Evolutionary conservation across 2,888 invertebrate species (phyloP).

Genomic region (Macrosoma leucophasiata): DNA sequence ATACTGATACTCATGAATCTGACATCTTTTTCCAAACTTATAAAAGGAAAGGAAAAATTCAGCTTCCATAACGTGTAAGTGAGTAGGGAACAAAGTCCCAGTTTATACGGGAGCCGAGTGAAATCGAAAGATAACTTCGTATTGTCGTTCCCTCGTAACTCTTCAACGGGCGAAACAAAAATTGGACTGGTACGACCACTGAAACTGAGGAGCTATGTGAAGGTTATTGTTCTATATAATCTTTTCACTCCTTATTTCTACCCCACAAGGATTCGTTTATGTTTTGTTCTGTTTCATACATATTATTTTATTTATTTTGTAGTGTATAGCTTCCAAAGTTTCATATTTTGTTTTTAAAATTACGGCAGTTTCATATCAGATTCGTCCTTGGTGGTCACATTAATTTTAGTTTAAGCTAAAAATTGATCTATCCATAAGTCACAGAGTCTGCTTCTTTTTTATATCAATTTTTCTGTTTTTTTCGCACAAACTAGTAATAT

Average conservation of each 20-base stretch:
- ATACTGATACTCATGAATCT: too few species aligned
- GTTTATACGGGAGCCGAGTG: conserved; percentile 30
- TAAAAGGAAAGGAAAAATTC: too few species aligned
- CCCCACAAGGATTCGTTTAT: not conserved
- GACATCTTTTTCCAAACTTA: too few species aligned
- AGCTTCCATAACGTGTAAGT: too few species aligned
- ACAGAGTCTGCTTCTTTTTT: too few species aligned
- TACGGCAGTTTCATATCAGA: conserved; percentile 6
- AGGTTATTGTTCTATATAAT: not conserved
- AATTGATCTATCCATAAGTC: too few species aligned
- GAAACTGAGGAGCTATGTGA: conserved; percentile 2
- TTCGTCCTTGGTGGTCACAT: conserved; percentile 13
- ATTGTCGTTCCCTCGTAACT: conserved; percentile 31
- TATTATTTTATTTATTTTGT: conserved; percentile 1
- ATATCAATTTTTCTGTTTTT: too few species aligned
- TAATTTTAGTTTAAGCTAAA: too few species aligned
- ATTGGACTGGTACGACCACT: conserved; percentile 15
- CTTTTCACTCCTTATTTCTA: not conserved
- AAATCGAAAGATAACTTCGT: conserved; percentile 41
- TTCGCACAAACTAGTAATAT: too few species aligned
- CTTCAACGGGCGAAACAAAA: conserved; percentile 26
- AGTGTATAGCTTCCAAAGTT: not conserved
- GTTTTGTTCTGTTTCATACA: not conserved
- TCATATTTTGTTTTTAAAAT: conserved; percentile 6
- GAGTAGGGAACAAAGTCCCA: too few species aligned